Evolutionary conservation across 2,113 vertebrate genomes (phyloP), one percentile per base, ranked within the genome.

Genomic region (Cisticola juncidis): DNA sequence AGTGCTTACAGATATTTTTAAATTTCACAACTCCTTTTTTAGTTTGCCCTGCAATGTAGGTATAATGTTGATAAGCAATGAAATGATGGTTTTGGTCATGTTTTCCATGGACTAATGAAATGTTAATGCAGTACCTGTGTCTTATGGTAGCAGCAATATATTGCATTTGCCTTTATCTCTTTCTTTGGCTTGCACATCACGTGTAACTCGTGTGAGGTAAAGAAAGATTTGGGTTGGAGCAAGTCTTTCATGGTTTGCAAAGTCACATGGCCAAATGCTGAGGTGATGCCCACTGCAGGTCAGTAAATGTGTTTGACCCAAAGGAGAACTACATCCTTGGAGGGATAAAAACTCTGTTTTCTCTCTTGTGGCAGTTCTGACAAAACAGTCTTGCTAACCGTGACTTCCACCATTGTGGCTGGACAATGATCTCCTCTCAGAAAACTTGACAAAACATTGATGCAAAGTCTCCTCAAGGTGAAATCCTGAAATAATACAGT

Each of bases 381-480:
- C 38, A 61, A 54, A 77, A 76, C 16, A 19, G 29, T 25, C 36
- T 87, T 69, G 22, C 57, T 40, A 33, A 44, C 23, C 4, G 5
- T 85, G 81, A 50, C 15, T 90, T 82, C 54, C 4, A 70, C 42
- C 38, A 11, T 4, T 77, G 68, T 74, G 79, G 62, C 25, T 71
- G 47, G 68, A 70, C 50, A 66, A 44, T 31, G 42, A 77, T 31
- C 24, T 79, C 57, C 61, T 36, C n/a, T 44, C 60, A 74, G 60
- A 45, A 94, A 62, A 70, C 60, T 21, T 74, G 51, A 56, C 47
- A 53, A 65, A 87, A 50, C 25, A 35, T 9, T 28, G 23, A 36
- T 33, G 88, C 11, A 51, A 86, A 84, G 29, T 60, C n/a, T 78
- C 58, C 73, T 78, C 60, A 74, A 96, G 48, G 57, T 71, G 57